Conservation (phyloP, 1,140 invertebrate species). For the Cotesia chilonis region DNA sequence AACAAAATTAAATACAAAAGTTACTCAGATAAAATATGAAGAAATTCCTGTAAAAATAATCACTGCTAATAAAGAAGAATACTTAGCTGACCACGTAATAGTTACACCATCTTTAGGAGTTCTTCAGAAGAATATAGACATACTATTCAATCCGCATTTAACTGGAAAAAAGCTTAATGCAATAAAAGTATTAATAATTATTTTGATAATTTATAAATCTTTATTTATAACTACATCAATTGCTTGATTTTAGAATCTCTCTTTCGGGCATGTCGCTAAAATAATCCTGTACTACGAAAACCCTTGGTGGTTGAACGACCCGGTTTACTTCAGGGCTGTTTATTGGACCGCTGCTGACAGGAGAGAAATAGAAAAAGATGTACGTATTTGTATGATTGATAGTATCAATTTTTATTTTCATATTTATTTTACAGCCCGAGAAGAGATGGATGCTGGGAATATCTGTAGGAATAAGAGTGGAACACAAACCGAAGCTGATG, state of each 20-base stretch:
- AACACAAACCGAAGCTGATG: slow-evolving; percentile 73
- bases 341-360: slow-evolving; percentile 65
- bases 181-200: background rate
- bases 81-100: slow-evolving; percentile 73
- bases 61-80: slow-evolving; percentile 66
- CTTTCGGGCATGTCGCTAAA: slow-evolving; percentile 71
- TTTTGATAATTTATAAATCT: background rate
- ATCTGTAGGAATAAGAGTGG: slow-evolving; percentile 73
- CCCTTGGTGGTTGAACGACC: slow-evolving; percentile 67
- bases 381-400: slow-evolving; percentile 3
- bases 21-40: slow-evolving; percentile 53
- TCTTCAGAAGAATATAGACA: slow-evolving; percentile 69
- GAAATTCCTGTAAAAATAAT: slow-evolving; percentile 40
- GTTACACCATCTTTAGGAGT: slow-evolving; percentile 76
- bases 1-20: slow-evolving; percentile 55
- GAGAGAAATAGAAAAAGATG: slow-evolving; percentile 45
- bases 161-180: slow-evolving; percentile 68
- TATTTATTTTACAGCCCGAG: slow-evolving; percentile 35
- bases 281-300: slow-evolving; percentile 75
- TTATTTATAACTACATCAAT: background rate
- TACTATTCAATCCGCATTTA: slow-evolving; percentile 72
- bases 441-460: slow-evolving; percentile 71
- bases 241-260: slow-evolving; percentile 55
- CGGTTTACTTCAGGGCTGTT: slow-evolving; percentile 58
- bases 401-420: background rate